Evolutionary conservation across 1,140 invertebrate genomes (phyloP), one percentile per base, ranked within the genome.

Genomic region (Papilio machaon): DNA sequence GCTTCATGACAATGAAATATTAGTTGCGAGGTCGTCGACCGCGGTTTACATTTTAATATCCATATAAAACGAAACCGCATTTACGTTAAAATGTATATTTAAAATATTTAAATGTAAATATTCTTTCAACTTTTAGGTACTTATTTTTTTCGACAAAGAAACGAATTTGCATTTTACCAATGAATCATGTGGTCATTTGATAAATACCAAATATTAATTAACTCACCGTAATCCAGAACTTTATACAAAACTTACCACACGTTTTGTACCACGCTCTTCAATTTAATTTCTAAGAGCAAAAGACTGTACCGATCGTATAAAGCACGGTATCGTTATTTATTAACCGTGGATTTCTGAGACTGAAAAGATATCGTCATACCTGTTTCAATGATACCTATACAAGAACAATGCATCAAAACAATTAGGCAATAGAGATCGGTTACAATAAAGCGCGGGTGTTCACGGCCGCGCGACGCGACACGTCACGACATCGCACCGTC

Each of bases 381-480:
- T 38, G 30, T 75, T 52, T 75, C 47, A 52, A 75, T 75, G 30
- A 75, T 30, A 47, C 10, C 4, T 75, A 30, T 52, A 47, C 47
- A 75, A 13, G n/a, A 75, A 52, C 46, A 75, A 75, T 75, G 49
- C 11, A 75, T 75, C 73, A 75, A 75, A 75, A 75, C 73, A 49
- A 75, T 75, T 47, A 52, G 17, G 8, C n/a, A 46, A 49, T 49
- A 46, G 43, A 43, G 43, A 74, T 74, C 47, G 70, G 73, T 46
- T 46, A 73, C 43, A 73, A 17, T 52, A 47, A 75, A 74, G 73
- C 43, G 46, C 73, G 73, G 73, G 19, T 47, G 73, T n/a, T 54
- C 73, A 75, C 43, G 73, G 19, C 9, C 19, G 19, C 46, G 43
- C 43, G 73, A 73, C 70, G 35, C 38, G 10, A 3, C 64, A 67